Base-by-base conservation (phyloP, 2,113 vertebrate species). In the Pterophyllum scalare region DNA sequence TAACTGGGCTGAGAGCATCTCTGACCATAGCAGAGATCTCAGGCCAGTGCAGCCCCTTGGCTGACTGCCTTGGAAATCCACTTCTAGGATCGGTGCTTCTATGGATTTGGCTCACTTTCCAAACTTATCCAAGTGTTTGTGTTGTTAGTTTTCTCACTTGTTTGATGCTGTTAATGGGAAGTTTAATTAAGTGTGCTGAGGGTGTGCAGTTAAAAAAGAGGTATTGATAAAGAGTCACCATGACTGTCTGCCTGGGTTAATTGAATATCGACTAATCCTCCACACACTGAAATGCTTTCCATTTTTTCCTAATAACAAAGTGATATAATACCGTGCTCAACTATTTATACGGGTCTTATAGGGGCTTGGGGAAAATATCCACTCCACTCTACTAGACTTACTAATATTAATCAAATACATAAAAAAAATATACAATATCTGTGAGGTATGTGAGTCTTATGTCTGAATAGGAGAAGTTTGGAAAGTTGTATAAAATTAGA, bases 261-360 rank as follows among this genome's bases (percentile, higher is more conserved):
- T 95, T 94, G 91, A 94, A 94, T 95, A 96, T 96, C 62, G 95
- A 96, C 92, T 90, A 85, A 86, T 94, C 83, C 87, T 87, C 82
- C 60, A 58, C 84, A 81, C 80, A 85, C 81, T 80, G 65, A 83
- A 93, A 91, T 80, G 72, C 84, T 82, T 91, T 88, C 81, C 79
- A 77, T 92, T 88, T 88, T 88, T 82, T 57, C 75, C 79, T 78
- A 87, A 88, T 79, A 87, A 85, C 62, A 84, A 87, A 82, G 80
- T 87, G 87, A 94, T 91, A 87, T 85, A 89, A 90, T 46, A 84
- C 59, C 33, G 40, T 56, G 57, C 78, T 79, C 80, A 84, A 86
- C 80, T 90, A 82, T 92, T 91, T 88, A 93, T 93, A 86, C 77
- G 61, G 20, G 65, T 85, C 88, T 93, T 82, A 91, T 91, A 81